Evolutionary conservation across 2,797 vertebrate species (phyloP).

Genomic region (Poecilia wingei): DNA sequence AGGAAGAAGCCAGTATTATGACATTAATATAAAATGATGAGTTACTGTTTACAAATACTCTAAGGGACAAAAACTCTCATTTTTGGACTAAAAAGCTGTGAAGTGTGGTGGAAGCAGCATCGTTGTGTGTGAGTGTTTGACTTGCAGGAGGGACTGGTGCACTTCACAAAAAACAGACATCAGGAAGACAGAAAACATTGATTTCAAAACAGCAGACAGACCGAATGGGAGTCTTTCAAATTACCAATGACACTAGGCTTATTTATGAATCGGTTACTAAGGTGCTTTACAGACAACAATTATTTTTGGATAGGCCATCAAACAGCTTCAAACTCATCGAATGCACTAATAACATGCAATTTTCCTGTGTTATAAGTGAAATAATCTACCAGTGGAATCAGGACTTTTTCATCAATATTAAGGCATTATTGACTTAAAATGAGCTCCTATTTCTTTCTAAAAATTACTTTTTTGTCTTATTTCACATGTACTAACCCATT

Average conservation of each 20-base stretch:
- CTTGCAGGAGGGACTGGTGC: too few relatives aligned
- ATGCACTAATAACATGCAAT: too few relatives aligned
- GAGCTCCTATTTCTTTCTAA: too few relatives aligned
- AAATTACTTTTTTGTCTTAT: too few relatives aligned
- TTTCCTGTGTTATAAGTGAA: too few relatives aligned
- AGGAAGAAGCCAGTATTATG: not conserved
- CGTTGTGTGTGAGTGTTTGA: not conserved
- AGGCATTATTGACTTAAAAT: too few relatives aligned
- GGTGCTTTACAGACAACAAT: not conserved
- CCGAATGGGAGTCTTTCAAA: not conserved
- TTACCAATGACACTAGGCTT: not conserved
- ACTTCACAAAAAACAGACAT: not conserved
- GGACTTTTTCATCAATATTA: too few relatives aligned
- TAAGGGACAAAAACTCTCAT: not conserved
- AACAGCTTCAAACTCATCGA: not conserved
- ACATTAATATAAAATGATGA: not conserved
- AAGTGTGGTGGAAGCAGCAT: not conserved
- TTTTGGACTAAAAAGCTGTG: not conserved
- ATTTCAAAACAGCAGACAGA: not conserved
- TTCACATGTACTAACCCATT: too few relatives aligned
- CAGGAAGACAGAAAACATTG: not conserved
- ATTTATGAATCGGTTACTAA: not conserved
- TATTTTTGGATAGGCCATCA: not conserved
- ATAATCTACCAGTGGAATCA: too few relatives aligned
- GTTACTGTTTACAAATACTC: not conserved